These are phyloP conservation scores for Heteromyza rotundicornis DNA, from an alignment of 2,888 invertebrate species.

Conservation along the genomic window DNA sequence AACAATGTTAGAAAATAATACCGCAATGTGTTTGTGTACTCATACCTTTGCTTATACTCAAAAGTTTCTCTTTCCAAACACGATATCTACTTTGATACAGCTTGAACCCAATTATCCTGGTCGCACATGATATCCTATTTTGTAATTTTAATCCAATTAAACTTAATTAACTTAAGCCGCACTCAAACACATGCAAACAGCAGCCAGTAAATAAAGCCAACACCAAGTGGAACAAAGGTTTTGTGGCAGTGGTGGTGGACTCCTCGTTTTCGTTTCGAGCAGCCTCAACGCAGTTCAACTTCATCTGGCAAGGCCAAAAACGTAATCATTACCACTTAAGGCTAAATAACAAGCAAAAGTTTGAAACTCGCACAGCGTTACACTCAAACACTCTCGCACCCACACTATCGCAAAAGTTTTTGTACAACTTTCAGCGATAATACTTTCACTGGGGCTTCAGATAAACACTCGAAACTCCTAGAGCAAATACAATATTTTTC, in stretches of 20 bases:
- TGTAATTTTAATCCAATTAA: slow-evolving; percentile 52
- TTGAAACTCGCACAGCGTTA: not conserved
- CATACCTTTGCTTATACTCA: too few species aligned
- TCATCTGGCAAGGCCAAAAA: slow-evolving; percentile 9
- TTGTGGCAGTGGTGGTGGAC: not conserved
- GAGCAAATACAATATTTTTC: slow-evolving; percentile 11
- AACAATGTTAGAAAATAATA: too few species aligned
- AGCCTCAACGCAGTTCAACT: too few species aligned
- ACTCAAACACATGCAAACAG: not conserved
- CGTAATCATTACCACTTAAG: slow-evolving; percentile 52
- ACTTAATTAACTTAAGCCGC: slow-evolving; percentile 46
- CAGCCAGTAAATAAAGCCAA: not conserved
- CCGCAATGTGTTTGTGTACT: too few species aligned
- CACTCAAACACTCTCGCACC: not conserved
- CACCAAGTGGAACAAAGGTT: not conserved
- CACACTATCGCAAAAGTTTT: not conserved
- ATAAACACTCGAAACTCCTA: slow-evolving; percentile 23
- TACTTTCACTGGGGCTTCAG: slow-evolving; percentile 30
- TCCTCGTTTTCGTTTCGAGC: too few species aligned
- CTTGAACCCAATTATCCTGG: too few species aligned
- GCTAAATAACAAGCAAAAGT: slow-evolving; percentile 40
- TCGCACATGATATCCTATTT: too few species aligned
- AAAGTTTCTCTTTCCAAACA: too few species aligned
- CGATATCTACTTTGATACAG: too few species aligned
- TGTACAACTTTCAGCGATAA: slow-evolving; percentile 16